Evolutionary conservation across 2,888 invertebrate genomes (phyloP).

Genomic region (Temnothorax rugatulus): DNA sequence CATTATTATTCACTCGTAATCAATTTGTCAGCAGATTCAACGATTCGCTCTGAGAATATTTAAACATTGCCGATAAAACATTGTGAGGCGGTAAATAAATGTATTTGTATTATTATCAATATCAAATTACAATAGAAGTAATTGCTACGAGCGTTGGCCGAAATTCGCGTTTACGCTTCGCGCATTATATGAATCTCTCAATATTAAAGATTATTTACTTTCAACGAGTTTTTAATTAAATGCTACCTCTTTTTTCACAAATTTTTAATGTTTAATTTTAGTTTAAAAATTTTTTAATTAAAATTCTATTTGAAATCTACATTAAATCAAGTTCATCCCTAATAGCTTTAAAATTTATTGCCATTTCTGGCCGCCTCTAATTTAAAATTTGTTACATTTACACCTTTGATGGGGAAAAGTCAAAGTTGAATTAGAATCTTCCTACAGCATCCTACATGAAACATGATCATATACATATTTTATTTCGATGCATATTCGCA

Average conservation of each 20-base stretch:
- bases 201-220: neutral
- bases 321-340: neutral
- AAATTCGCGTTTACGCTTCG: neutral
- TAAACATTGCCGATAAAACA: neutral
- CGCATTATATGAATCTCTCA: neutral
- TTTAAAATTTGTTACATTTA: neutral
- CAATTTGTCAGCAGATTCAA: slow-evolving; percentile 1
- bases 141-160: neutral
- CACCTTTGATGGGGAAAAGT: neutral
- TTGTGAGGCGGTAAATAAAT: neutral
- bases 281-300: neutral
- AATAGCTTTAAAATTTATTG: neutral
- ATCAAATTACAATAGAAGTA: neutral
- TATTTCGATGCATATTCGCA: neutral
- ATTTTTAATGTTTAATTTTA: neutral
- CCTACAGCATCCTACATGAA: neutral
- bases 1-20: slow-evolving; percentile 33
- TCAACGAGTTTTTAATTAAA: neutral
- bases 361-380: neutral
- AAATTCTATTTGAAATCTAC: neutral
- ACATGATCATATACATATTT: neutral
- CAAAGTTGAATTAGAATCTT: neutral
- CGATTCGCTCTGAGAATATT: neutral
- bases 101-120: neutral
- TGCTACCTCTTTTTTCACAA: neutral